These are phyloP conservation scores for Chrysopa pallens DNA, from an alignment of 1,140 invertebrate species.

Conservation along the genomic window DNA sequence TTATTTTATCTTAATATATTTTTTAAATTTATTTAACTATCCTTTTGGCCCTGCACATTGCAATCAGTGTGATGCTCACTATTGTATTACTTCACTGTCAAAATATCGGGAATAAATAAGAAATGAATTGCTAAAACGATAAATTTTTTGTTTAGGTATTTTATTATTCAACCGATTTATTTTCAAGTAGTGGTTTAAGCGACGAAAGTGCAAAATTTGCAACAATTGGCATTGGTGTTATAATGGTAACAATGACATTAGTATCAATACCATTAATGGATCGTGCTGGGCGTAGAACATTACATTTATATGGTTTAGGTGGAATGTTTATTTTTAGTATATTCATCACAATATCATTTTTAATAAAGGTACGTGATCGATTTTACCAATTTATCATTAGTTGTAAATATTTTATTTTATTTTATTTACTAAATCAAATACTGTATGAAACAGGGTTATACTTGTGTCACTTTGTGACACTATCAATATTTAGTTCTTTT, in stretches of 20 bases:
- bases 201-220: conserved; percentile 76
- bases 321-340: conserved; percentile 97
- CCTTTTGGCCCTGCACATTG: too few species aligned
- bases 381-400: neutral
- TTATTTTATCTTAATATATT: too few species aligned
- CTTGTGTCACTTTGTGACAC: too few species aligned
- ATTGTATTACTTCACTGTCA: too few species aligned
- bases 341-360: conserved; percentile 72
- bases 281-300: conserved; percentile 75
- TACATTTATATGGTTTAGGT: conserved; percentile 88
- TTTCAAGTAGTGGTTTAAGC: conserved; percentile 71
- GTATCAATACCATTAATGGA: conserved; percentile 95
- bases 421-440: too few species aligned
- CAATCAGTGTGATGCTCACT: too few species aligned
- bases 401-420: too few species aligned
- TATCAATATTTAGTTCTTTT: too few species aligned
- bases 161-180: conserved; percentile 90
- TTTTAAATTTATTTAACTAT: too few species aligned
- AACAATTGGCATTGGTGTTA: conserved; percentile 90
- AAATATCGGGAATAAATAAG: too few species aligned
- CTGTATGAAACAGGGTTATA: too few species aligned
- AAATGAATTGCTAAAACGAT: neutral
- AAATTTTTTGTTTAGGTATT: conserved; percentile 55
- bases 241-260: conserved; percentile 94
- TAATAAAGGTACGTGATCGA: conserved; percentile 18